phyloP scores from a whole-genome alignment of 2,888 invertebrate genomes.

The Timema podura region DNA sequence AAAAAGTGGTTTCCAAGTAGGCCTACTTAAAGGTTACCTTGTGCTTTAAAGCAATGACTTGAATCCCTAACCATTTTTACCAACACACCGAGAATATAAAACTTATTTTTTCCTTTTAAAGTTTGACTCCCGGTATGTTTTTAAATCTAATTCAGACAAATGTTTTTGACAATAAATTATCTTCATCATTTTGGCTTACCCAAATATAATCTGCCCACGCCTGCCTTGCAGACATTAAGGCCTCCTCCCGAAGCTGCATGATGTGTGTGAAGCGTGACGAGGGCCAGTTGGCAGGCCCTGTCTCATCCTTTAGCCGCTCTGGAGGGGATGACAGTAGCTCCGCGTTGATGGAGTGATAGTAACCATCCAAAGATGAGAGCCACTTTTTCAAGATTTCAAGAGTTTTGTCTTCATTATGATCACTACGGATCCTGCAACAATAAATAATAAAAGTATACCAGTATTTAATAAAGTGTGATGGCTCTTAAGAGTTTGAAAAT shows the following conservation, averaged over 20 bases:
- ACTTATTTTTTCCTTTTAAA: too few relatives aligned
- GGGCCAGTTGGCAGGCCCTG: constrained; percentile 70
- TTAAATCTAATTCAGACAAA: too few relatives aligned
- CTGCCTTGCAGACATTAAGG: constrained; percentile 64
- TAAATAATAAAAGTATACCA: constrained; percentile 16
- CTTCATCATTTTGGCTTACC: constrained; percentile 52
- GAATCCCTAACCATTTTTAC: too few relatives aligned
- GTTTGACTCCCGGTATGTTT: too few relatives aligned
- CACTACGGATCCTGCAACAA: constrained; percentile 72
- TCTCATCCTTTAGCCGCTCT: constrained; percentile 54
- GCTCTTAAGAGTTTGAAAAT: too few relatives aligned
- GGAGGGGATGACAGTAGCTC: constrained; percentile 50
- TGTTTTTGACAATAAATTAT: too few relatives aligned
- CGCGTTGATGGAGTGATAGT: constrained; percentile 69
- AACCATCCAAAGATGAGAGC: constrained; percentile 55
- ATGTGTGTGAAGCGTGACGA: constrained; percentile 68
- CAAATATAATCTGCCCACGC: constrained; percentile 88
- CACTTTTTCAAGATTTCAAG: constrained; percentile 68
- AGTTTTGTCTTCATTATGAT: constrained; percentile 79
- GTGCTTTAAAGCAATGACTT: too few relatives aligned
- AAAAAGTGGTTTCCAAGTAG: too few relatives aligned
- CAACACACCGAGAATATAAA: too few relatives aligned
- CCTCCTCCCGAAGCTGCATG: constrained; percentile 72
- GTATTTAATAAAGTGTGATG: constrained; percentile 23
- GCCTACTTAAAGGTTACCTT: too few relatives aligned